These are phyloP conservation scores for Dicrurus megarhynchus DNA, from an alignment of 2,113 vertebrate genomes.

Conservation along the genomic window DNA sequence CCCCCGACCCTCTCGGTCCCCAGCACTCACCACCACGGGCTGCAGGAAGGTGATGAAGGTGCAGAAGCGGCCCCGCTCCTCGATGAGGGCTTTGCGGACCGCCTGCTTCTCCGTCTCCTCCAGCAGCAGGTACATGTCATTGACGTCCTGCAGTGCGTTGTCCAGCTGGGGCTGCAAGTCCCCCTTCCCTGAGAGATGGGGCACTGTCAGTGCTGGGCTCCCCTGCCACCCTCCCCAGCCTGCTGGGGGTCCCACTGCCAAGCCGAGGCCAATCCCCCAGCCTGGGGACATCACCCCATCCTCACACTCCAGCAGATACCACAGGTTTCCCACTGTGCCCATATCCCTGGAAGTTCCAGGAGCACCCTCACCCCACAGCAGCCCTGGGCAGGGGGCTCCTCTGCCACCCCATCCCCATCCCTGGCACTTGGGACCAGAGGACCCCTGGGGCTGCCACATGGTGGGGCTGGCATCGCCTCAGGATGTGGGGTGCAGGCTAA, in stretches of 20 bases:
- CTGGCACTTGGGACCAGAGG: background rate
- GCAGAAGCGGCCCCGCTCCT: conserved; percentile 94
- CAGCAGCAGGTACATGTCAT: conserved; percentile 94
- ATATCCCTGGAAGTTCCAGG: background rate
- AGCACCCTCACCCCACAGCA: background rate
- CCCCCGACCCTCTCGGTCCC: fast-evolving
- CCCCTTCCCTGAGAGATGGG: conserved; percentile 80
- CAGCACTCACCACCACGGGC: conserved; percentile 89
- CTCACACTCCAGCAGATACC: background rate
- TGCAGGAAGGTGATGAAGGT: conserved; percentile 91
- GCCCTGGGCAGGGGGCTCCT: background rate
- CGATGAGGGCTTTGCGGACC: conserved; percentile 90
- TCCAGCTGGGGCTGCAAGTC: conserved; percentile 97
- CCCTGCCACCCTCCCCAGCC: background rate
- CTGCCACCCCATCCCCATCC: background rate
- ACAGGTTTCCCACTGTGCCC: background rate
- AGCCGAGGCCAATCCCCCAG: background rate
- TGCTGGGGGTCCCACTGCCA: background rate
- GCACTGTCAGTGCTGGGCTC: background rate
- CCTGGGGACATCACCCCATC: background rate
- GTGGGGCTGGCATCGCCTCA: background rate
- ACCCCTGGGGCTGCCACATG: background rate
- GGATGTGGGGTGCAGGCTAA: background rate
- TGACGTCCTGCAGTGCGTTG: conserved; percentile 95
- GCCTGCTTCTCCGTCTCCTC: conserved; percentile 98